Conservation (phyloP, 2,888 invertebrate genomes). For the Heteropelma amictum region DNA sequence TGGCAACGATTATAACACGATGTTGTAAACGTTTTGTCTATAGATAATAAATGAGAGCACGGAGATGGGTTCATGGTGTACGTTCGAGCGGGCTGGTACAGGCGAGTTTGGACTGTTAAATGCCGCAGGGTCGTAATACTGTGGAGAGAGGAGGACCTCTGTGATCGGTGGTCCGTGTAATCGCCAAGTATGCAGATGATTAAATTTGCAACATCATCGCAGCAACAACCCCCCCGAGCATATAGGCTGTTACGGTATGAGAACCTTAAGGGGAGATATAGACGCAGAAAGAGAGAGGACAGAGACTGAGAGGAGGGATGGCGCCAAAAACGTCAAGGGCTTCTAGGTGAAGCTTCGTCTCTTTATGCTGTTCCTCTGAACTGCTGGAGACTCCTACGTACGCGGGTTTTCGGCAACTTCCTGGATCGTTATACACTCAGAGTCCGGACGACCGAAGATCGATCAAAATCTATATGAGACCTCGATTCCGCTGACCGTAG, state of each 20-base stretch:
- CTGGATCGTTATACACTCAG: slow-evolving; percentile 65
- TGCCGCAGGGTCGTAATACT: slow-evolving; percentile 62
- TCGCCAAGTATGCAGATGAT: slow-evolving; percentile 78
- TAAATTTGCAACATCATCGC: slow-evolving; percentile 78
- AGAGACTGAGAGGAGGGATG: slow-evolving; percentile 19
- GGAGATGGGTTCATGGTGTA: slow-evolving; percentile 8
- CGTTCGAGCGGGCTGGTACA: slow-evolving; percentile 18
- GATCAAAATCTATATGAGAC: slow-evolving; percentile 62
- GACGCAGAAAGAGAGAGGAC: slow-evolving; percentile 13
- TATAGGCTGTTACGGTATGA: slow-evolving; percentile 58
- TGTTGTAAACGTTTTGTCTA: no score
- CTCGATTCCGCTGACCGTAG: slow-evolving; percentile 22
- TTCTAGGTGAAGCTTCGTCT: slow-evolving; percentile 38
- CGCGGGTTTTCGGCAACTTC: slow-evolving; percentile 23
- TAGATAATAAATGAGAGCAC: no score
- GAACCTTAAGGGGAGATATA: not conserved
- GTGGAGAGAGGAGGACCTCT: slow-evolving; percentile 69
- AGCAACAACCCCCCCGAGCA: slow-evolving; percentile 72
- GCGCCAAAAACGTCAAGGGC: slow-evolving; percentile 45
- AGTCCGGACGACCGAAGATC: slow-evolving; percentile 70
- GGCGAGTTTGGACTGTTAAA: slow-evolving; percentile 58
- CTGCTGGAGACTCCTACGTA: slow-evolving; percentile 8
- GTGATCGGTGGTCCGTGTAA: slow-evolving; percentile 78
- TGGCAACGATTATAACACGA: slow-evolving; percentile 23
- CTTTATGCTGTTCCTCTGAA: slow-evolving; percentile 27